Evolutionary conservation across 2,888 invertebrate genomes (phyloP), one percentile per base, ranked within the genome.

Genomic region (Odontocolon sp.): DNA sequence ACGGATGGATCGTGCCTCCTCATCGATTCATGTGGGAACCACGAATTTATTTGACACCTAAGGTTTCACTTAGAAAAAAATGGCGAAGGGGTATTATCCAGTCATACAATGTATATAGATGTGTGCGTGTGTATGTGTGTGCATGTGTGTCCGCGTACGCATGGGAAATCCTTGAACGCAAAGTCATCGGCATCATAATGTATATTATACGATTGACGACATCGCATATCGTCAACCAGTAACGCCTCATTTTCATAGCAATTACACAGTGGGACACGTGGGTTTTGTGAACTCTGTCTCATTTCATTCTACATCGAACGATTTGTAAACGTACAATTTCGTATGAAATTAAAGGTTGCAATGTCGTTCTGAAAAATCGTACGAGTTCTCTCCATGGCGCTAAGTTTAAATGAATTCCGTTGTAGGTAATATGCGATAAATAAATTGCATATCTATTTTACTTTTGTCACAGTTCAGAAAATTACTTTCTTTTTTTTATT

Each of bases 1-100:
- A 82, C 78, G 67, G 50, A 70, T 40, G 78, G 75, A 81, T 79
- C 81, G 78, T 52, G 36, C 54, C 68, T 73, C 64, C 66, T 70
- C 74, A 56, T 71, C 77, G 66, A 74, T 76, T 78, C 63, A 74
- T 75, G 71, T 77, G 77, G 67, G 81, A 83, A 82, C 81, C 79
- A 77, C 78, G 75, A 74, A 78, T 82, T 80, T 75, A 79, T 79
- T 74, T 67, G 73, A 68, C 77, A 79, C 77, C 77, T 38, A 70
- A 75, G 66, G 47, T 69, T 69, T 45, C 38, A 14, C 11, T 36
- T 2, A 6, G 14, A 61, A 63, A 26, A 31, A 74, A 74, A 54
- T 54, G 40, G 38, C 28, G 52, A 31, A 72, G 11, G 42, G 42
- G 8, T 64, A 38, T 64, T 26, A 45, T 18, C 50, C 26, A n/a